phyloP scores from a whole-genome alignment of 2,113 vertebrate species.

The Paramisgurnus dabryanus region DNA sequence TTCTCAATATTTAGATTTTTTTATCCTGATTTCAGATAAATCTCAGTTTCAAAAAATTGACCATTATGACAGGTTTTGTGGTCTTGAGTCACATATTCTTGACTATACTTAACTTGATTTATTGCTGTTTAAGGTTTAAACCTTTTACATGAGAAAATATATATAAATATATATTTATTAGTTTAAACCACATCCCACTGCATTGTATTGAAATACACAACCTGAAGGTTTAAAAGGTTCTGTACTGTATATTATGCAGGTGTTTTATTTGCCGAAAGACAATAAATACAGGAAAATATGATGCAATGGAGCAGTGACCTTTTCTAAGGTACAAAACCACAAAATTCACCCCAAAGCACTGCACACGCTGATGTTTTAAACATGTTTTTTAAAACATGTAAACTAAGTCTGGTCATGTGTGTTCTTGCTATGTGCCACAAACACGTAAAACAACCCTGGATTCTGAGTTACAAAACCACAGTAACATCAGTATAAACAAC shows the following conservation, averaged over 20 bases:
- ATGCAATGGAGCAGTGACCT: neutral
- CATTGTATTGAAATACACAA: neutral
- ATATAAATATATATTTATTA: too few species aligned
- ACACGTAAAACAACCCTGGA: constrained; percentile 25
- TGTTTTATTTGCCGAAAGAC: neutral
- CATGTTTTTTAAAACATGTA: neutral
- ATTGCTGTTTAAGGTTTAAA: too few species aligned
- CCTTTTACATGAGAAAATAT: too few species aligned
- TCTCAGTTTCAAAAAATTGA: too few species aligned
- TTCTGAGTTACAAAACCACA: constrained; percentile 18
- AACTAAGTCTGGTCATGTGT: neutral
- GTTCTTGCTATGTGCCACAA: neutral
- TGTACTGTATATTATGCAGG: neutral
- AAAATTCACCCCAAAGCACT: neutral
- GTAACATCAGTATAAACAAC: constrained; percentile 22
- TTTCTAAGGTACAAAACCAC: neutral
- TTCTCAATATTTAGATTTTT: too few species aligned
- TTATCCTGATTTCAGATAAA: too few species aligned
- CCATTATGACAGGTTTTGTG: too few species aligned
- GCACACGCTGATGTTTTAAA: neutral
- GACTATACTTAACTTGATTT: too few species aligned
- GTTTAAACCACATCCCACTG: too few species aligned
- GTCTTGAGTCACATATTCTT: too few species aligned
- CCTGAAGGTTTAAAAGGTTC: neutral
- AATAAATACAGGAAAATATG: neutral